Base-by-base conservation (phyloP, 2,888 invertebrate genomes). In the Hydriomena furcata region DNA sequence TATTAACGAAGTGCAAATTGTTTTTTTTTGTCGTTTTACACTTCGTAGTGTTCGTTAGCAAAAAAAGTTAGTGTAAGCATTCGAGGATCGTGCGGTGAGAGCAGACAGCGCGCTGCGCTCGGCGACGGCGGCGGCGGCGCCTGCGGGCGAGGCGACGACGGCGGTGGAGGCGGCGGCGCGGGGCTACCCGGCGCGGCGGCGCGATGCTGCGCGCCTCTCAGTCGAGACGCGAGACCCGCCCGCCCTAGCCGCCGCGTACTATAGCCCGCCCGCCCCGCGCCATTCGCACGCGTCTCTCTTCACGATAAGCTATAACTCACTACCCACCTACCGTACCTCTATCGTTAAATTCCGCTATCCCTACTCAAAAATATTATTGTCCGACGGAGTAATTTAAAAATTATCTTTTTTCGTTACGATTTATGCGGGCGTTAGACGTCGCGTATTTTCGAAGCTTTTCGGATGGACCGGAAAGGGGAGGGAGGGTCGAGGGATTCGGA, bases 201-300 rank as follows among this genome's bases (percentile, higher is more conserved):
- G 89, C 92, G 92, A 92, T 92, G 92, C 92, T 90, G 91, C 85
- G 90, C 89, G 92, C 90, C 90, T 92, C 92, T 92, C 92, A 93
- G 93, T 93, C 92, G 92, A 93, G 92, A 86, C 88, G 89, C 88
- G 88, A 85, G 83, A 82, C 83, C 88, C 91, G 90, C 90, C 89
- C 91, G 91, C 89, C 91, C 90, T 88, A 82, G 85, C 91, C 88
- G 89, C 81, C 80, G 58, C 58, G 82, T 74, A 73, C 66, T 71
- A 68, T 72, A 76, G 73, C 82, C 82, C 84, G 81, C 84, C 84
- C 83, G 76, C 79, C 83, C 84, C 85, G 76, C 82, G 78, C 79
- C 69, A 73, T 74, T 77, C 65, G 63, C 76, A 72, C 81, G 76
- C 78, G 76, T 71, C 72, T 61, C 75, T 73, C 71, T 65, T 68